phyloP scores from a whole-genome alignment of 2,113 vertebrate species.

The Mobula birostris region DNA sequence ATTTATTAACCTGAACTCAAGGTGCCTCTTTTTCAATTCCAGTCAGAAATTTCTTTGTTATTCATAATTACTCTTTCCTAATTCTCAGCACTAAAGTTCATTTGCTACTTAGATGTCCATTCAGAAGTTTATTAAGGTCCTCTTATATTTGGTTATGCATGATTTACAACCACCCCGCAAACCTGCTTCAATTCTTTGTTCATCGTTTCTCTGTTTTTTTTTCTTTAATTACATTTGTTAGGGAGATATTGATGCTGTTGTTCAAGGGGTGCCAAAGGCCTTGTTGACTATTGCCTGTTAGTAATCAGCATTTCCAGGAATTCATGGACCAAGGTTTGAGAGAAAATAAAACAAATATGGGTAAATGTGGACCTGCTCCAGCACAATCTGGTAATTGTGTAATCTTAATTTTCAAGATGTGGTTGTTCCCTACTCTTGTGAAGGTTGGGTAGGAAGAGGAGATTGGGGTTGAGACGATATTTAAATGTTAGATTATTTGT shows the following conservation, averaged over 20 bases:
- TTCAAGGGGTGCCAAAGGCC: neutral
- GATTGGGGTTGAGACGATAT: neutral
- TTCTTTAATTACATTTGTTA: neutral
- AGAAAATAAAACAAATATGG: neutral
- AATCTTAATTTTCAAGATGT: neutral
- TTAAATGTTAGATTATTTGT: neutral
- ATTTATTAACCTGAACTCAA: too few species aligned
- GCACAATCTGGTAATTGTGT: neutral
- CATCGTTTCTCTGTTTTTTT: neutral
- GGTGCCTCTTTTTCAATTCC: too few species aligned
- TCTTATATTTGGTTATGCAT: too few species aligned
- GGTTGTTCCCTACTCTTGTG: neutral
- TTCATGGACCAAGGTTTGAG: neutral
- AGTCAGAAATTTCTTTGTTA: too few species aligned
- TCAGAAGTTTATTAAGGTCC: too few species aligned
- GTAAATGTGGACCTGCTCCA: neutral
- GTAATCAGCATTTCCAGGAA: neutral
- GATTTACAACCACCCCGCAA: neutral
- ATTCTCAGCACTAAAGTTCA: too few species aligned
- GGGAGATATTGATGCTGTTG: neutral
- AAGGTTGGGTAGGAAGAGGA: neutral
- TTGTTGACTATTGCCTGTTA: neutral
- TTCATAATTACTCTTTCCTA: too few species aligned
- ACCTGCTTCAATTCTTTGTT: neutral
- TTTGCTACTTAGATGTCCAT: too few species aligned